Evolutionary conservation across 2,113 vertebrate genomes (phyloP).

Genomic region (Meriones unguiculatus): DNA sequence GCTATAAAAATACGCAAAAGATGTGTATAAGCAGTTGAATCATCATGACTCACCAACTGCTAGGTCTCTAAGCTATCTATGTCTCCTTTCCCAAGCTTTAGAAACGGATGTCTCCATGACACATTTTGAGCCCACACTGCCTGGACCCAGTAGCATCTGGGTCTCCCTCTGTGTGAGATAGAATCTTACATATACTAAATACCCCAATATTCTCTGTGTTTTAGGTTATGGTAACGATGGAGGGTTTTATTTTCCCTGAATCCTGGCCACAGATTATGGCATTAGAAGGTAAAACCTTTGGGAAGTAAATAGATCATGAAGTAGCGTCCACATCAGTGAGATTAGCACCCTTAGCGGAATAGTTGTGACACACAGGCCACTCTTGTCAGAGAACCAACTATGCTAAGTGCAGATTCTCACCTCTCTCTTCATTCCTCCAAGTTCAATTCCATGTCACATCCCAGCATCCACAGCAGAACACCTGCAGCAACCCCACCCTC

Average conservation of each 20-base stretch:
- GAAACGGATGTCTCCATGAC: background rate
- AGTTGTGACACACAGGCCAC: background rate
- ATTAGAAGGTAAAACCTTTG: background rate
- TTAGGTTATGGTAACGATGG: background rate
- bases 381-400: background rate
- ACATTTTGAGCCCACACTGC: background rate
- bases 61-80: background rate
- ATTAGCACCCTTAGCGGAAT: background rate
- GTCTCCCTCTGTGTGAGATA: background rate
- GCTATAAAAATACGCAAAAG: background rate
- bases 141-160: background rate
- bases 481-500: no score
- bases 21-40: background rate
- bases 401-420: background rate
- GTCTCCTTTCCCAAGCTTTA: background rate
- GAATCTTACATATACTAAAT: conserved; percentile 22
- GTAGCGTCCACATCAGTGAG: background rate
- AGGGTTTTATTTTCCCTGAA: background rate
- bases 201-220: background rate
- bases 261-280: background rate
- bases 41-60: background rate
- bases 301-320: background rate
- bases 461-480: background rate
- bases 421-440: background rate
- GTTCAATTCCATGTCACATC: background rate